phyloP scores from a whole-genome alignment of 2,888 invertebrate genomes.

The Lobophora halterata region DNA sequence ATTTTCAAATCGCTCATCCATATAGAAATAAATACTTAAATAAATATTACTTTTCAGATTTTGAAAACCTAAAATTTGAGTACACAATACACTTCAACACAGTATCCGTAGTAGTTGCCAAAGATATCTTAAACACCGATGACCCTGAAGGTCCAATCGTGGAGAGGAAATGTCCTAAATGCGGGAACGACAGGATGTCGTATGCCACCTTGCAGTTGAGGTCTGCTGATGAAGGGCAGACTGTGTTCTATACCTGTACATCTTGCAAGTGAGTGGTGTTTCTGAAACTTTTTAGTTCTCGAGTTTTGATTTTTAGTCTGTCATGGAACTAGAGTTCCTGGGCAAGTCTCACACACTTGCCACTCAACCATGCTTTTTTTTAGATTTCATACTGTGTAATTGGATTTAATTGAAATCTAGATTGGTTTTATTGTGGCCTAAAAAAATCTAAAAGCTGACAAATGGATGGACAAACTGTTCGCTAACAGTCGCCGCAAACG shows the following conservation, averaged over 20 bases:
- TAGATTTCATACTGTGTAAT: no score
- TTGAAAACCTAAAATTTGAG: constrained; percentile 82
- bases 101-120: constrained; percentile 55
- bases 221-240: constrained; percentile 99
- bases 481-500: no score
- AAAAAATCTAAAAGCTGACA: no score
- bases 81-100: constrained; percentile 88
- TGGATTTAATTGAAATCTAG: no score
- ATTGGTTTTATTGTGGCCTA: no score
- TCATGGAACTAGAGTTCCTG: no score
- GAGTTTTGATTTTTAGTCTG: no score
- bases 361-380: no score
- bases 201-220: constrained; percentile 96
- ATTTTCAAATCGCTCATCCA: no score
- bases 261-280: constrained; percentile 93
- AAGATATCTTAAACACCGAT: constrained; percentile 52
- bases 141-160: constrained; percentile 88
- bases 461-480: no score
- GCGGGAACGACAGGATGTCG: constrained; percentile 95
- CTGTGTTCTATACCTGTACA: constrained; percentile 98
- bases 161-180: constrained; percentile 91
- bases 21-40: not conserved
- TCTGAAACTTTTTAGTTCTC: no score
- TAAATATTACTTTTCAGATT: constrained; percentile 72
- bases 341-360: no score